Conservation (phyloP, 2,888 invertebrate genomes). For the Siphlonurus alternatus region DNA sequence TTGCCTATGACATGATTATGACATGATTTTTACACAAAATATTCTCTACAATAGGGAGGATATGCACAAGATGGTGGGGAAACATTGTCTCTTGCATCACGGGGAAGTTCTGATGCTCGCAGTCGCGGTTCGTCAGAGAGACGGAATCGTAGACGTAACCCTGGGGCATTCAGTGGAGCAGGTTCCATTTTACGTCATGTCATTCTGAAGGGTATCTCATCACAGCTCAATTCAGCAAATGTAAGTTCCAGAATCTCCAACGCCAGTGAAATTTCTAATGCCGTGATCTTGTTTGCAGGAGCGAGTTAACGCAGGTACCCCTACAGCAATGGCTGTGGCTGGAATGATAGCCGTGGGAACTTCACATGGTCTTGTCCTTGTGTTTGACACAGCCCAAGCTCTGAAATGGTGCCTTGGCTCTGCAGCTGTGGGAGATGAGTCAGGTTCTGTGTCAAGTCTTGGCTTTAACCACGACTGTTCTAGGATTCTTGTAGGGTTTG, state of each 20-base stretch:
- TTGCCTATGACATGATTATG: too few species aligned
- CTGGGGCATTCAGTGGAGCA: constrained; percentile 26
- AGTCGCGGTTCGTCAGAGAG: constrained; percentile 19
- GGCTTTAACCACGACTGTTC: constrained; percentile 77
- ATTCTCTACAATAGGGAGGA: background rate
- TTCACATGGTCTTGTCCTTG: constrained; percentile 77
- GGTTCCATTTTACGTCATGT: constrained; percentile 58
- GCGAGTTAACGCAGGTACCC: constrained; percentile 72
- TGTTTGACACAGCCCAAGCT: constrained; percentile 74
- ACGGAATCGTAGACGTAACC: constrained; percentile 36
- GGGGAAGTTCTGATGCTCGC: constrained; percentile 20
- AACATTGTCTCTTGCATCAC: constrained; percentile 20
- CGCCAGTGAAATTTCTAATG: background rate
- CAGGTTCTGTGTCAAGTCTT: constrained; percentile 40
- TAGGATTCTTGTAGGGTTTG: constrained; percentile 62
- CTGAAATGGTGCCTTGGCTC: constrained; percentile 72
- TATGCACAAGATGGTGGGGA: constrained; percentile 11
- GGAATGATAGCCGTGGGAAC: constrained; percentile 83
- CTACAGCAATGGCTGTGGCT: constrained; percentile 62
- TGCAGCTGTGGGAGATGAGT: constrained; percentile 45
- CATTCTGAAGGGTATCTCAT: constrained; percentile 72
- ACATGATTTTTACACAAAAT: background rate
- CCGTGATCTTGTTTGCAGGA: constrained; percentile 38
- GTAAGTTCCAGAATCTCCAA: constrained; percentile 32
- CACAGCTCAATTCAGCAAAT: constrained; percentile 72